Base-by-base conservation (phyloP, 2,888 invertebrate species). In the Drosophila birchii region DNA sequence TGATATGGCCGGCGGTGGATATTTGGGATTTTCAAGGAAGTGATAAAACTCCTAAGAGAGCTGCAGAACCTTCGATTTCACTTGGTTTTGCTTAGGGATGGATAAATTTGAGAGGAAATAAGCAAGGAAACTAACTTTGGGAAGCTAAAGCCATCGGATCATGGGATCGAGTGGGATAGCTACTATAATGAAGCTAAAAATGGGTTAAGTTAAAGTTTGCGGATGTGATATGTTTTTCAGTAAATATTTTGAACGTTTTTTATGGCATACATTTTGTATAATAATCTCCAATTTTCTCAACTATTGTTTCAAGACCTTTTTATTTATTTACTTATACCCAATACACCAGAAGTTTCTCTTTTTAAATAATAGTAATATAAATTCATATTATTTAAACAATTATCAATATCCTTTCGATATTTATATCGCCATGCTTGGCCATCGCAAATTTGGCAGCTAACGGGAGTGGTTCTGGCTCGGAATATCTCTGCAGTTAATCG, bases 401-500 rank as follows among this genome's bases (percentile, higher is more conserved):
- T 23, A 14, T 5, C 20, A 5, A 41, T 11, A 23, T 14, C 6
- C 1, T 12, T 43, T 12, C 20, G 5, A 20, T 43, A 43, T 43
- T 43, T 43, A n/a, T 32, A 47, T 47, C 12, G n/a, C 7, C 0
- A 0, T 6, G n/a, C 11, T 12, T 16, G 16, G 20, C 20, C 51
- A 53, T 53, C 51, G 11, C 51, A 23, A 23, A 53, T 36, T 51
- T 8, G 7, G 23, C n/a, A 12, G 59, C 45, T 79, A 77, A 85
- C 70, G 79, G 78, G 67, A 72, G 67, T 73, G 75, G 36, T 23
- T 47, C 18, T 36, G 53, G 58, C 29, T 8, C 12, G 64, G 39
- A 54, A 61, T 49, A 76, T 78, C 74, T 78, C 51, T 58, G 77
- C 86, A 76, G 78, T 83, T 86, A 78, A 86, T 86, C 84, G 86